Conservation (phyloP, 2,113 vertebrate species). For the Todiramphus chloris region DNA sequence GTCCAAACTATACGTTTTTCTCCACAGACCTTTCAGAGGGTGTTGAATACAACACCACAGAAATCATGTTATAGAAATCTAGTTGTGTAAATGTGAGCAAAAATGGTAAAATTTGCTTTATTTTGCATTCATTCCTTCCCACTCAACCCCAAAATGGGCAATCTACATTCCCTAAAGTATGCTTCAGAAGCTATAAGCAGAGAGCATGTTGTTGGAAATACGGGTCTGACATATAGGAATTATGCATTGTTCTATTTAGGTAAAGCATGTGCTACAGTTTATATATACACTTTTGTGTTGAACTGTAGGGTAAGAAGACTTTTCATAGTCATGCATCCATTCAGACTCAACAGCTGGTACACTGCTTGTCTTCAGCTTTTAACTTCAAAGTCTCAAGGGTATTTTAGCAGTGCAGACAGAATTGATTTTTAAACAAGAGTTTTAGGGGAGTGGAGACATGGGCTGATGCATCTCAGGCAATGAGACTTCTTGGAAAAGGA, state of each 20-base stretch:
- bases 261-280: background rate
- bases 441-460: background rate
- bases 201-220: background rate
- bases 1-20: background rate
- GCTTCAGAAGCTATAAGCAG: background rate
- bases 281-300: background rate
- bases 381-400: background rate
- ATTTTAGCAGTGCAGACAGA: background rate
- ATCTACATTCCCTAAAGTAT: background rate
- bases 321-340: background rate
- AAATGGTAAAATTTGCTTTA: background rate
- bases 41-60: background rate
- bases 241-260: background rate
- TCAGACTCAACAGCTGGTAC: background rate
- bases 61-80: background rate
- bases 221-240: rapidly evolving
- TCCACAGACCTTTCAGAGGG: background rate
- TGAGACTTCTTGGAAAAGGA: background rate
- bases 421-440: background rate
- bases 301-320: background rate
- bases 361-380: background rate
- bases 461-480: background rate
- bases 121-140: background rate
- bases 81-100: background rate
- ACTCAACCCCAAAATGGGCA: rapidly evolving